Evolutionary conservation across 2,888 invertebrate genomes (phyloP).

Genomic region (Patella pellucida): DNA sequence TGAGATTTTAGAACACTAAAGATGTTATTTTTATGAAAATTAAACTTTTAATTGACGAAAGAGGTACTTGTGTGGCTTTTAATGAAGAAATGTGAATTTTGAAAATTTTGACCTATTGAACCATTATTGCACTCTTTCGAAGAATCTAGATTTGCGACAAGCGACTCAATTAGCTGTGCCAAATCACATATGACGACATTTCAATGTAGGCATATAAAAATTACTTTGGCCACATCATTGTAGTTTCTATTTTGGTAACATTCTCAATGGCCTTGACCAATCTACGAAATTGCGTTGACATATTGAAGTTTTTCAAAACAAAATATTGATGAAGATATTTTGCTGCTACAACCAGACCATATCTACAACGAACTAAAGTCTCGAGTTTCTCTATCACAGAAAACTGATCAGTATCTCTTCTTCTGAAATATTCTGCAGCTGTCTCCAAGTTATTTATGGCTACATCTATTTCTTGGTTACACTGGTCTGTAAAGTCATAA

Average conservation of each 20-base stretch:
- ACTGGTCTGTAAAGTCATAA: background rate
- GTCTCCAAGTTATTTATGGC: conserved; percentile 33
- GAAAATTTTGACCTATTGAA: no score
- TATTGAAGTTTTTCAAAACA: conserved; percentile 26
- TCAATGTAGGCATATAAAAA: no score
- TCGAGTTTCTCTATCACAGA: conserved; percentile 38
- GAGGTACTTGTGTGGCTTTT: no score
- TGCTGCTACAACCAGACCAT: conserved; percentile 45
- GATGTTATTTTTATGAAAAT: no score
- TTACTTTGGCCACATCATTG: conserved; percentile 6
- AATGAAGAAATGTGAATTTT: no score
- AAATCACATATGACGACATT: no score
- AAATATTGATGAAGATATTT: conserved; percentile 36
- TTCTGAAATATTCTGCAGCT: conserved; percentile 25
- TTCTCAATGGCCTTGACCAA: background rate
- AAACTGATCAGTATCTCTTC: conserved; percentile 8
- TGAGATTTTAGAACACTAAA: no score
- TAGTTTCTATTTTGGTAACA: background rate
- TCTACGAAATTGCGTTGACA: conserved; percentile 17
- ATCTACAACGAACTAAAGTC: conserved; percentile 43
- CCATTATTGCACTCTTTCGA: no score
- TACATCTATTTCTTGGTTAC: conserved; percentile 16
- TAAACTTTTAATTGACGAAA: no score
- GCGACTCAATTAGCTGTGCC: no score
- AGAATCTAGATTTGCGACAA: no score